Conservation (phyloP, 1,140 invertebrate genomes). For the Hirudo medicinalis region DNA sequence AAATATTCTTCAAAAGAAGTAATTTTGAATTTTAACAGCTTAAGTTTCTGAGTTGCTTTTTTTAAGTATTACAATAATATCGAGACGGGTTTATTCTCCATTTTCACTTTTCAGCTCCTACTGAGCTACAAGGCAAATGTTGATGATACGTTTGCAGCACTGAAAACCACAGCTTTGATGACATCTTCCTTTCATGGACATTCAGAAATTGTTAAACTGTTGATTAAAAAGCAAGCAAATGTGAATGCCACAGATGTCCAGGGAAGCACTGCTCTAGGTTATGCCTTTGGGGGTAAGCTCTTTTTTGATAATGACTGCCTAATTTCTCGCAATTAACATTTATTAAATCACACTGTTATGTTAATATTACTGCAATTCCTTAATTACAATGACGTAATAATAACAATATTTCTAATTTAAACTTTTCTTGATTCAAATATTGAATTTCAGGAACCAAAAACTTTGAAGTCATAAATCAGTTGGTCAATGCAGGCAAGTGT, state of each 20-base stretch:
- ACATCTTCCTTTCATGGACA: slow-evolving; percentile 21
- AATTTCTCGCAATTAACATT: not conserved
- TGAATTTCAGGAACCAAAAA: slow-evolving; percentile 19
- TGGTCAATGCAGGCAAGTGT: slow-evolving; percentile 7
- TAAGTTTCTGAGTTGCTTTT: too few relatives aligned
- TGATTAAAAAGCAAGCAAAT: slow-evolving; percentile 21
- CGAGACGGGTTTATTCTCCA: not conserved
- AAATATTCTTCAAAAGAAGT: too few relatives aligned
- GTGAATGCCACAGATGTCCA: slow-evolving; percentile 22
- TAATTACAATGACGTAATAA: not conserved
- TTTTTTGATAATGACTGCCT: not conserved
- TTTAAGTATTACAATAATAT: too few relatives aligned
- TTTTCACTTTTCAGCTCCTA: not conserved
- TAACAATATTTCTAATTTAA: not conserved
- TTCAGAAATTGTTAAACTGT: slow-evolving; percentile 16
- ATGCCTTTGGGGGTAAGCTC: slow-evolving; percentile 21
- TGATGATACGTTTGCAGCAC: slow-evolving; percentile 11
- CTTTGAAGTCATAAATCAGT: slow-evolving; percentile 20
- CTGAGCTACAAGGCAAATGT: slow-evolving; percentile 13
- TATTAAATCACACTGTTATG: not conserved
- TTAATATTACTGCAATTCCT: not conserved
- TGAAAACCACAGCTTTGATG: slow-evolving; percentile 18
- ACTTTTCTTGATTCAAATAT: not conserved
- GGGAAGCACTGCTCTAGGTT: slow-evolving; percentile 21
- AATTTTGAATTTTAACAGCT: too few relatives aligned